Percentiles rank a stretch among this genome's conserved stretches.
phyloP scores from a whole-genome alignment of 1,140 invertebrate genomes.

The Kradibia gibbosae region DNA sequence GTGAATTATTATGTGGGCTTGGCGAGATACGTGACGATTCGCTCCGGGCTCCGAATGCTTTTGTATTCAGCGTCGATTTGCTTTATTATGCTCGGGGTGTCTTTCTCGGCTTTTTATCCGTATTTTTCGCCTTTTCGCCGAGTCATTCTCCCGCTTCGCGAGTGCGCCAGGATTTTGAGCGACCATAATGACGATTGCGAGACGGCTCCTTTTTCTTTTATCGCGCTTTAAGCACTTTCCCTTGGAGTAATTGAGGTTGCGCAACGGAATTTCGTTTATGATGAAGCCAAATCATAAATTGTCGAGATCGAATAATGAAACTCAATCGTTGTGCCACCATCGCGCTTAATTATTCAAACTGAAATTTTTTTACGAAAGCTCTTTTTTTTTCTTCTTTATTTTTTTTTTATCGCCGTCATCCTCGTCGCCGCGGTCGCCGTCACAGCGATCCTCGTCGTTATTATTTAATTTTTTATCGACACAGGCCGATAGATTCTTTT shows the following conservation, averaged over 20 bases:
- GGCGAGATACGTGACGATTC: not conserved
- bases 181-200: not conserved
- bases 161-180: not conserved
- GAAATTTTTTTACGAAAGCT: not conserved
- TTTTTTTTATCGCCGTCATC: too few species aligned
- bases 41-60: not conserved
- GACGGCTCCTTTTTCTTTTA: slow-evolving; percentile 10
- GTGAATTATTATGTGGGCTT: slow-evolving; percentile 22
- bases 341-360: not conserved
- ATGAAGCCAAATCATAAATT: not conserved
- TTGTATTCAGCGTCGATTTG: not conserved
- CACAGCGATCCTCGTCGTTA: too few species aligned
- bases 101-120: not conserved
- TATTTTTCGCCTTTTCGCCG: not conserved
- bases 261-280: slow-evolving; percentile 1
- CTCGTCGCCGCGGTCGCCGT: too few species aligned
- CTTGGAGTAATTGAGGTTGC: slow-evolving; percentile 15
- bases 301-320: not conserved
- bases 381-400: not conserved
- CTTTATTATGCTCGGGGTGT: not conserved
- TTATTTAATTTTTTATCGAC: too few species aligned
- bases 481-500: not conserved
- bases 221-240: not conserved
- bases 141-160: not conserved
- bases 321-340: not conserved